phyloP scores from a whole-genome alignment of 2,113 vertebrate genomes.

The Sardina pilchardus region DNA sequence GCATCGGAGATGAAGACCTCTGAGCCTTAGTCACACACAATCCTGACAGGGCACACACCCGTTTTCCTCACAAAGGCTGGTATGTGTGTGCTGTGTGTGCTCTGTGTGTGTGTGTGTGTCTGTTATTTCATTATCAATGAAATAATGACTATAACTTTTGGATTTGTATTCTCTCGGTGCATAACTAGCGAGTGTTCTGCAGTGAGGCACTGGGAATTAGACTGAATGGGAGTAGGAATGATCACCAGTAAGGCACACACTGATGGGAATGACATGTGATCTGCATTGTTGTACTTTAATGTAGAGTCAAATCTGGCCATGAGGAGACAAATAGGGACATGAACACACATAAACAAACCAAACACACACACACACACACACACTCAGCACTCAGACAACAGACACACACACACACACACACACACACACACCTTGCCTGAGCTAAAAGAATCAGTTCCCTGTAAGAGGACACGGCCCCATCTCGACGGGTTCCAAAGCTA shows the following conservation, averaged over 20 bases:
- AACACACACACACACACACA: background rate
- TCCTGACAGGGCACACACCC: background rate
- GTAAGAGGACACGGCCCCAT: background rate
- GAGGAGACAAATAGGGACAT: background rate
- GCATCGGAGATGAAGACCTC: background rate
- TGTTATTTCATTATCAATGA: too few species aligned
- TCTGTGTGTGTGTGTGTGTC: too few species aligned
- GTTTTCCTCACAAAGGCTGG: background rate
- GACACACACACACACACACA: background rate
- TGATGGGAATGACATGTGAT: background rate
- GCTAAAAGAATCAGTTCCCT: conserved; percentile 6
- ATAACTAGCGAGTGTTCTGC: too few species aligned
- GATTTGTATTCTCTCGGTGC: too few species aligned
- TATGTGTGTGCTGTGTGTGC: too few species aligned
- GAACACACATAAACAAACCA: background rate
- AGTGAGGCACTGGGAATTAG: background rate
- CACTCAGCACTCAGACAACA: background rate
- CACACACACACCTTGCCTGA: background rate
- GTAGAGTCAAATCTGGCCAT: background rate
- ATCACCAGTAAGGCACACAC: background rate
- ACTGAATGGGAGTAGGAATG: background rate
- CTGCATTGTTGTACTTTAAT: background rate
- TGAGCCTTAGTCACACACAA: background rate
- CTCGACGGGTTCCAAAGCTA: conserved; percentile 1
- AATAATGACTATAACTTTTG: too few species aligned